phyloP scores from a whole-genome alignment of 2,113 vertebrate species.

The Orientallactaga bullata region DNA sequence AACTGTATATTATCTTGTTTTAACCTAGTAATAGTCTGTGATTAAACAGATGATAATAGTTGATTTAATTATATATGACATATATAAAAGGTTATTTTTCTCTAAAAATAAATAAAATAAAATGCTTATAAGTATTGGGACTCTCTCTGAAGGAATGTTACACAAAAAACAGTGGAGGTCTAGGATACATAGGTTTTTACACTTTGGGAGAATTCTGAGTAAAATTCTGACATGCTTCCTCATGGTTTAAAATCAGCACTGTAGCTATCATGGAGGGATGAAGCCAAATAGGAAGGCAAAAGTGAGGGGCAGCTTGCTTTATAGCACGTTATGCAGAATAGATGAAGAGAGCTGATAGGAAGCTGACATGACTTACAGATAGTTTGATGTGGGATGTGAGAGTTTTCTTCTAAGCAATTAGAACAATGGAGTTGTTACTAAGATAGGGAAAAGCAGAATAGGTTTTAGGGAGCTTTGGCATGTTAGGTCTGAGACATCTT shows the following conservation, averaged over 20 bases:
- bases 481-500: neutral
- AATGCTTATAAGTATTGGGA: constrained; percentile 16
- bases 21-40: too few species aligned
- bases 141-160: neutral
- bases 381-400: neutral
- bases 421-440: constrained; percentile 17
- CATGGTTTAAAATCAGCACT: neutral
- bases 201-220: neutral
- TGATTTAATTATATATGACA: too few species aligned
- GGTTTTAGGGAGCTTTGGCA: constrained; percentile 28
- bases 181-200: constrained; percentile 13
- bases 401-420: constrained; percentile 19
- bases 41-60: too few species aligned
- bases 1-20: too few species aligned
- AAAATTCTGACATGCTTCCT: neutral
- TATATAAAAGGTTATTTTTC: too few species aligned
- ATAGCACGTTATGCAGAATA: neutral
- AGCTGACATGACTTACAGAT: neutral
- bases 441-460: neutral
- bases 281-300: neutral
- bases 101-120: constrained; percentile 11
- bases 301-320: neutral
- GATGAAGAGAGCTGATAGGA: constrained; percentile 2
- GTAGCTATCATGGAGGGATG: neutral
- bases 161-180: neutral